Evolutionary conservation across 1,140 invertebrate genomes (phyloP), one percentile per base, ranked within the genome.

Genomic region (Microvelia longipes): DNA sequence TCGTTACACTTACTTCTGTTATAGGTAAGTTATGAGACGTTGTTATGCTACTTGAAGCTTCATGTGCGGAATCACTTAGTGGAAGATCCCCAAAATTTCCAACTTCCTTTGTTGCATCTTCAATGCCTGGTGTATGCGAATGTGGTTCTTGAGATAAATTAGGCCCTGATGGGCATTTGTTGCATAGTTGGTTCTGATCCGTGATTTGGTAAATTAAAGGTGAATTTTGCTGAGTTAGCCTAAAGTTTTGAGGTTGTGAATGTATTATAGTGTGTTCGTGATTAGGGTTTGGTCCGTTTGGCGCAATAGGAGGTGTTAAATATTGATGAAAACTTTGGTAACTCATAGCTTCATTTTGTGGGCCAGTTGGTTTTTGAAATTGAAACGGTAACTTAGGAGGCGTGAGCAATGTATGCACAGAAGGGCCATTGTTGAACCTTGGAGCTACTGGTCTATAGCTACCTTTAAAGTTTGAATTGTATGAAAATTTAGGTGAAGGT

Each of bases 21-120:
- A 50, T 67, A 30, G 63, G 19, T n/a, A 25, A 15, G 15, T n/a
- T 24, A 15, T 68, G 50, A n/a, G 69, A 68, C 1, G 70, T 66
- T n/a, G 35, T 69, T 1, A 71, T 24, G 24, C 62, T 63, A 62
- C 69, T 68, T 35, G 68, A 70, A 64, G 72, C 72, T 69, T 70
- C 72, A 28, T 71, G 72, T 13, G 69, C 72, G 0, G 69, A 71
- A 64, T 71, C 72, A 67, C 70, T 69, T 2, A 71, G 29, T 25
- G 72, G 71, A 25, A 72, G 30, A 26, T 70, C 66, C 1, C 71
- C 71, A 60, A 72, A 72, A 35, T 72, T 69, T 26, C 64, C 72
- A 27, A 71, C 29, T 0, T 28, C 69, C 2, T 62, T 62, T 64
- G 68, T 70, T 2, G 68, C 68, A 28, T 69, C 68, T 69, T 69